A percentile compares a stretch with the other conserved stretches of the same genome.
phyloP scores from a whole-genome alignment of 2,888 invertebrate genomes.

The Eustalomyia histrio region DNA sequence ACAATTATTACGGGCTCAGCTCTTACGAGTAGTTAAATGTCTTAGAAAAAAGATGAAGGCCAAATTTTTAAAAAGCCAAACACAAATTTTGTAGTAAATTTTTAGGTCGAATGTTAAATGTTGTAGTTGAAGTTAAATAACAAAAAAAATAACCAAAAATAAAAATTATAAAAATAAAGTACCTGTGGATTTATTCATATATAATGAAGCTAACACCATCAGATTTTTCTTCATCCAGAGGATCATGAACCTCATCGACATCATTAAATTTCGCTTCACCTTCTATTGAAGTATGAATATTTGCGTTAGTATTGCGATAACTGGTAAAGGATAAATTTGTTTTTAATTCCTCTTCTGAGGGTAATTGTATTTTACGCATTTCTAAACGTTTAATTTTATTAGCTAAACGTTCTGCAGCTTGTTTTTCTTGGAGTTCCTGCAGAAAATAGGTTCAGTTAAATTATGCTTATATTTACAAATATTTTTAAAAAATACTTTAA shows the following conservation, averaged over 20 bases:
- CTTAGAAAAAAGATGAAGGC: background rate
- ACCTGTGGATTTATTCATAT: conserved; percentile 63
- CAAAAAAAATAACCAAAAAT: conserved; percentile 35
- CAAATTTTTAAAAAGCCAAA: background rate
- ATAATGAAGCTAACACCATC: conserved; percentile 71
- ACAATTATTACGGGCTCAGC: conserved; percentile 25
- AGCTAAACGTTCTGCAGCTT: conserved; percentile 74
- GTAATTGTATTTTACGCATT: conserved; percentile 66
- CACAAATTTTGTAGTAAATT: conserved; percentile 27
- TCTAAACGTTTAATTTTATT: conserved; percentile 66
- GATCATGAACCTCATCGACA: conserved; percentile 74
- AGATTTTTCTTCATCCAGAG: conserved; percentile 70
- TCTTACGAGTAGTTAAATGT: conserved; percentile 21
- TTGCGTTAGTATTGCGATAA: conserved; percentile 69
- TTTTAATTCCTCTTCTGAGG: conserved; percentile 69
- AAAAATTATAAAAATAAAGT: conserved; percentile 7
- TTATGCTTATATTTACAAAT: too few relatives aligned
- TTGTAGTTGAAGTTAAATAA: conserved; percentile 36
- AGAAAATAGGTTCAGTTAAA: background rate
- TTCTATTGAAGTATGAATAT: conserved; percentile 70
- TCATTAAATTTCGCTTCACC: conserved; percentile 71
- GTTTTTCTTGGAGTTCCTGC: conserved; percentile 75
- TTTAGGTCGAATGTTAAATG: conserved; percentile 45
- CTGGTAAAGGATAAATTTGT: conserved; percentile 71
- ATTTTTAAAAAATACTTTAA: conserved; percentile 71